Percentiles rank a stretch among this genome's conserved stretches.
phyloP scores from a whole-genome alignment of 1,140 invertebrate genomes.

The Argopecten irradians region DNA sequence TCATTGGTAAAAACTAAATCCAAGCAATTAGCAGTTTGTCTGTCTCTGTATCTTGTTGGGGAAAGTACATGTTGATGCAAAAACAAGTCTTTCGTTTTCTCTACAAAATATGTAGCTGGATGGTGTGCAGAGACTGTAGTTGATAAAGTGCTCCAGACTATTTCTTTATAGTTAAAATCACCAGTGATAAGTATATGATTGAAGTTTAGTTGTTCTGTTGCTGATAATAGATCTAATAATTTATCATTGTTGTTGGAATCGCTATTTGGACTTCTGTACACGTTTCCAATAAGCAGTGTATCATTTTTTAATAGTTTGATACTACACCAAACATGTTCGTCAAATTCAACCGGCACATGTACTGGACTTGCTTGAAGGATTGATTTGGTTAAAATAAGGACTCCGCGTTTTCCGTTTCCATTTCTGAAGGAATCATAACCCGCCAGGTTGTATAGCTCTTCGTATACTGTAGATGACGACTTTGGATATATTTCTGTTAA shows the following conservation, averaged over 20 bases:
- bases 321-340: neutral
- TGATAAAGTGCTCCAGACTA: neutral
- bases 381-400: neutral
- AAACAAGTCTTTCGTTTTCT: slow-evolving; percentile 31
- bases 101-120: neutral
- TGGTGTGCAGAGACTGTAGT: neutral
- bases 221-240: neutral
- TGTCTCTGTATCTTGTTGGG: slow-evolving; percentile 29
- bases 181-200: slow-evolving; percentile 22
- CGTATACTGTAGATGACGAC: neutral
- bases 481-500: neutral
- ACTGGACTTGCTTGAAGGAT: neutral
- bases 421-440: neutral
- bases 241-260: neutral
- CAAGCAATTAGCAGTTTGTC: slow-evolving; percentile 22
- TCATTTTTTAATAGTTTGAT: neutral
- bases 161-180: slow-evolving; percentile 13
- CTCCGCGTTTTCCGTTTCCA: neutral
- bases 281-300: neutral
- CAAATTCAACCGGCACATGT: neutral
- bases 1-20: slow-evolving; percentile 42
- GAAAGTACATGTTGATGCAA: slow-evolving; percentile 29
- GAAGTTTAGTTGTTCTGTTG: neutral
- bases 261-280: no score
- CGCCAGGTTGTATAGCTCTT: neutral